Evolutionary conservation across 2,797 vertebrate genomes (phyloP), one percentile per base, ranked within the genome.

Genomic region (Gadopsis marmoratus): DNA sequence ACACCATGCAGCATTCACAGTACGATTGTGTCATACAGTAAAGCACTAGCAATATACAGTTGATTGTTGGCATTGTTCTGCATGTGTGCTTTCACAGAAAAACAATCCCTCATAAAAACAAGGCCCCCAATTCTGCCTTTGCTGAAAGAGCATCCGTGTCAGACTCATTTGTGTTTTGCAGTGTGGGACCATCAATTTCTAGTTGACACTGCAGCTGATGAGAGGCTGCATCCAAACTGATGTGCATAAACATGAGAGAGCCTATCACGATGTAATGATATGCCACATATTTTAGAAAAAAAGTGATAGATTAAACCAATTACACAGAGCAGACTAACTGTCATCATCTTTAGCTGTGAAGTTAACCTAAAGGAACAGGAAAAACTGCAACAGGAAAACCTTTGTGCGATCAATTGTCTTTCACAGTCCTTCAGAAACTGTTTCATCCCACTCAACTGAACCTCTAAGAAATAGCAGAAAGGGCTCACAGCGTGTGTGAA

Each of bases 51-150:
- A 33, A 19, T 10, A 68, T 69, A 9, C 71, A 29, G 67, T 7
- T 59, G 59, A 55, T 47, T 77, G 63, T 58, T 81, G 31, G 13
- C 37, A 67, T 72, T 82, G 35, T 74, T 81, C 29, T 43, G 60
- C 41, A 43, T 53, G 56, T 82, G 21, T 43, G 65, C 74, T 59
- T 83, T 82, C 53, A 71, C 47, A 53, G 51, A 51, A 67, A 79
- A 47, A 54, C 60, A 76, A 56, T 87, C 86, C 58, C 58, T 89
- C 78, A 81, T 80, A 71, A 82, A 85, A 88, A 92, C 50, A 63
- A 79, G 73, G 75, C 59, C 70, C 69, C 26, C 21, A 16, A 67
- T 83, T 21, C 35, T 73, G 64, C 67, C n/a, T 79, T 63, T 14
- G 61, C 71, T 74, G 66, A 33, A 59, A 39, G 69, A 88, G 50